Percentiles rank a stretch among this genome's conserved stretches.
phyloP scores from a whole-genome alignment of 1,140 invertebrate species.

The Drosophila kanapiae region DNA sequence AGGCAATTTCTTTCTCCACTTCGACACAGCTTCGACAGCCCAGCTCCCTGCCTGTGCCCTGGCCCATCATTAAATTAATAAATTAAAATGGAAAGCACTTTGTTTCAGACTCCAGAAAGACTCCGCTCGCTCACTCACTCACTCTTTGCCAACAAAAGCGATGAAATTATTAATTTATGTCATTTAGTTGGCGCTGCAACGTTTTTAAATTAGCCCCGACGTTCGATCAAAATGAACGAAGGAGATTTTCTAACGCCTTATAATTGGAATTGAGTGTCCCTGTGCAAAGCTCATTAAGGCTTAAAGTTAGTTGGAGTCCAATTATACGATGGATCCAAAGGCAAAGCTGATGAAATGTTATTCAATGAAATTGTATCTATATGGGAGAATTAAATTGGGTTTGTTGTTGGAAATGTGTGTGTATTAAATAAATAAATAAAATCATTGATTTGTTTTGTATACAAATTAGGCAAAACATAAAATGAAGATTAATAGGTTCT shows the following conservation, averaged over 20 bases:
- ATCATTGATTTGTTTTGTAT: neutral
- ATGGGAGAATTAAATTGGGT: neutral
- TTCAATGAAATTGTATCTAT: neutral
- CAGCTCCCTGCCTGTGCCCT: conserved; percentile 17
- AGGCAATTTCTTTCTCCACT: conserved; percentile 39
- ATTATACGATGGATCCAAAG: neutral
- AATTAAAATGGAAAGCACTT: conserved; percentile 83
- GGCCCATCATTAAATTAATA: conserved; percentile 77
- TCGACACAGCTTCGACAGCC: conserved; percentile 13
- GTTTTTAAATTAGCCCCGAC: conserved; percentile 69
- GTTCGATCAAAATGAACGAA: conserved; percentile 59
- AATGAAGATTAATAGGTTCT: neutral
- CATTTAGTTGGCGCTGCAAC: conserved; percentile 73
- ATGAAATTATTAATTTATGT: conserved; percentile 79
- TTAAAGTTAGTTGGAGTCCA: conserved; percentile 12
- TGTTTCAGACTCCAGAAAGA: conserved; percentile 57
- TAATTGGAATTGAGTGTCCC: conserved; percentile 58
- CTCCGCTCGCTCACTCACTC: neutral
- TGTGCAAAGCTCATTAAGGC: conserved; percentile 25
- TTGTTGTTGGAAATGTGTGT: neutral
- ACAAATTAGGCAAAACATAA: neutral
- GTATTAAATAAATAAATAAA: neutral
- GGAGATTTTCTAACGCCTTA: conserved; percentile 62
- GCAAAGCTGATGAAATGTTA: neutral
- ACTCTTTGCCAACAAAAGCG: conserved; percentile 40